Conservation (phyloP, 2,113 vertebrate species). For the Nothocercus nigrocapillus region DNA sequence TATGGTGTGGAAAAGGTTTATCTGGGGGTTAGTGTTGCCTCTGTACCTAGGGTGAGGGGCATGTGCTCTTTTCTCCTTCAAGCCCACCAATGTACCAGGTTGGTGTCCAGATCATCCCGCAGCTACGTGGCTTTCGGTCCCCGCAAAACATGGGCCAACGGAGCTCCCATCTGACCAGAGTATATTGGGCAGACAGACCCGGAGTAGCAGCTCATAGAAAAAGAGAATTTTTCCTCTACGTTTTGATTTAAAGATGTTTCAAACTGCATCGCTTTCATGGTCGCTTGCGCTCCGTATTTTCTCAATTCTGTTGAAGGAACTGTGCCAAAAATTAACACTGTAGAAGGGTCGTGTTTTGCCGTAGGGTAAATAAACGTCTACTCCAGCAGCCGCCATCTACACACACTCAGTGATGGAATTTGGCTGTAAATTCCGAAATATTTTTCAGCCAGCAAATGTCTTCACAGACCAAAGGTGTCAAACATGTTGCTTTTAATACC, state of each 20-base stretch:
- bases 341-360: neutral
- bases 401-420: neutral
- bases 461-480: neutral
- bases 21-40: neutral
- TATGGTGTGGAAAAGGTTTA: neutral
- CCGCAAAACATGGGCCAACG: neutral
- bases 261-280: neutral
- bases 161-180: neutral
- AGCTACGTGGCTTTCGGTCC: neutral
- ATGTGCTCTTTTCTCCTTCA: neutral
- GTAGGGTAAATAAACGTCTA: neutral
- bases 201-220: neutral
- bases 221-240: neutral
- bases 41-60: neutral
- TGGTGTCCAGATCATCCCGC: neutral
- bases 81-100: rapidly evolving
- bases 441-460: neutral
- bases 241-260: neutral
- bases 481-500: neutral
- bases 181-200: rapidly evolving
- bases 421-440: neutral
- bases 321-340: neutral
- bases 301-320: neutral
- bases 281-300: neutral
- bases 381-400: neutral